A percentile compares a stretch with the other conserved stretches of the same genome.
Evolutionary conservation across 2,797 vertebrate genomes (phyloP).

Genomic region (Leuciscus waleckii): DNA sequence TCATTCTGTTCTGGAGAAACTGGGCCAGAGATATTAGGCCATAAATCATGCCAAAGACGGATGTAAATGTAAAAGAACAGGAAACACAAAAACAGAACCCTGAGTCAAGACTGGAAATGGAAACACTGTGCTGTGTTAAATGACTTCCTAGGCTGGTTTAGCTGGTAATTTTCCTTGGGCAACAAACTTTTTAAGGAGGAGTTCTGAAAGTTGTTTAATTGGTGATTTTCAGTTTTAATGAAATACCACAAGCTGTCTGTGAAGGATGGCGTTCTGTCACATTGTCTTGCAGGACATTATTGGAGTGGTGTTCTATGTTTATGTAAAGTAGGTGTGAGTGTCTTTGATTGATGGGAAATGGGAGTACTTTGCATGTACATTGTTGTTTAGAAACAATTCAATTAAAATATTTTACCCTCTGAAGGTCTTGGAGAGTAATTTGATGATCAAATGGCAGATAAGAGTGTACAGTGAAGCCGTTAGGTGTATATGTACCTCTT

Average conservation of each 20-base stretch:
- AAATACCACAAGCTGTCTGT: not conserved
- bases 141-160: constrained; percentile 33
- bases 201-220: not conserved
- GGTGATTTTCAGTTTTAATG: constrained; percentile 4
- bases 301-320: not conserved
- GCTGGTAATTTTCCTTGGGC: constrained; percentile 32
- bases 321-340: not conserved
- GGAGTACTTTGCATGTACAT: constrained; percentile 2
- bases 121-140: constrained; percentile 46
- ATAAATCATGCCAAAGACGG: constrained; percentile 61
- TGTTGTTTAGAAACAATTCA: constrained; percentile 2
- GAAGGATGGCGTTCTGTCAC: not conserved
- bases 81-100: constrained; percentile 46
- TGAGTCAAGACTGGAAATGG: constrained; percentile 40
- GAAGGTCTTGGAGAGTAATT: constrained; percentile 34
- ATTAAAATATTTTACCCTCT: constrained; percentile 14
- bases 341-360: not conserved
- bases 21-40: constrained; percentile 57
- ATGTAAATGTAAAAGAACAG: constrained; percentile 57
- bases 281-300: not conserved
- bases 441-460: constrained; percentile 39
- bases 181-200: constrained; percentile 33
- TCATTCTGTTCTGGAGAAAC: constrained; percentile 62
- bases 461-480: not conserved
- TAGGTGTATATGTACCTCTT: not conserved